Evolutionary conservation across 2,797 vertebrate species (phyloP).

Genomic region (Schizopygopsis malacanthus): DNA sequence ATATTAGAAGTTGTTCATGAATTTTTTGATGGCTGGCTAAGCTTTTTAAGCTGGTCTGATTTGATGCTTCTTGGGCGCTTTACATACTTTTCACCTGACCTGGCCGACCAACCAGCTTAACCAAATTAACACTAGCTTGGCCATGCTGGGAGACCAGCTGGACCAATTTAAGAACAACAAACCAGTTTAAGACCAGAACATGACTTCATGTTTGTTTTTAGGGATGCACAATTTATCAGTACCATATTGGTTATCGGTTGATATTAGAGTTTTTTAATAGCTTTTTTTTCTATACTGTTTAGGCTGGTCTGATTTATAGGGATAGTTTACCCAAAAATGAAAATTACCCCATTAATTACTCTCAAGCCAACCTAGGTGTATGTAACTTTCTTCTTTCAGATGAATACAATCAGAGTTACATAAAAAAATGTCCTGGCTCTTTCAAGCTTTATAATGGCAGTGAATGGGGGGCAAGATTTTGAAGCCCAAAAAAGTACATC

Average conservation of each 20-base stretch:
- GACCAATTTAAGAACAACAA: background rate
- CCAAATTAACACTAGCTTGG: background rate
- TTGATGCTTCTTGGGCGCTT: background rate
- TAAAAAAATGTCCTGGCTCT: no score
- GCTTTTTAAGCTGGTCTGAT: background rate
- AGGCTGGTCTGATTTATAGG: background rate
- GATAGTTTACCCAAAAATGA: background rate
- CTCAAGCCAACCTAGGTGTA: background rate
- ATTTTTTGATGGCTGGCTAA: background rate
- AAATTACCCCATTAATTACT: background rate
- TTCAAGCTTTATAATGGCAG: no score
- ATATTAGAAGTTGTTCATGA: background rate
- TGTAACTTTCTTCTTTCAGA: no score
- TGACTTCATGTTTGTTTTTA: background rate
- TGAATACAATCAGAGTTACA: no score
- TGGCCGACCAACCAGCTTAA: background rate
- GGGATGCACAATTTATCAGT: background rate
- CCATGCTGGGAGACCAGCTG: background rate
- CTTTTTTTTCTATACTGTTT: background rate
- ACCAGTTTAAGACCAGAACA: background rate
- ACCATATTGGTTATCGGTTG: background rate
- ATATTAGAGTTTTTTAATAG: background rate
- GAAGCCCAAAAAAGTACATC: background rate
- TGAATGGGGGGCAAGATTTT: no score
- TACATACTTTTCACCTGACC: background rate